Evolutionary conservation across 2,113 vertebrate species (phyloP).

Genomic region (Oryzias woworae): DNA sequence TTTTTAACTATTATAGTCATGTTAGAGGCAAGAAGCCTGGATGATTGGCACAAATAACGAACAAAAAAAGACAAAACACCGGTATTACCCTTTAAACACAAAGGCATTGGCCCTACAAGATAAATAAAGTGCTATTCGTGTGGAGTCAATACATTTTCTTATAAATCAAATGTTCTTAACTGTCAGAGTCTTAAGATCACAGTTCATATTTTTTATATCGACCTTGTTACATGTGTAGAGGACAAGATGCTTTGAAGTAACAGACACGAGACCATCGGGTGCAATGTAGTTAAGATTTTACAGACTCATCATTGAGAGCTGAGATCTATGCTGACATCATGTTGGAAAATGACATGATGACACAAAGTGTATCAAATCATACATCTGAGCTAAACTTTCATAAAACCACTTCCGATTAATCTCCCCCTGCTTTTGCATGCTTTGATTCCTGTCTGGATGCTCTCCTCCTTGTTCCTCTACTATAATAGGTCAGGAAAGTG

Average conservation of each 20-base stretch:
- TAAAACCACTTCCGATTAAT: conserved; percentile 4
- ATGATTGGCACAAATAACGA: conserved; percentile 29
- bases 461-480: conserved; percentile 18
- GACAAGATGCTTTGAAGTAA: conserved; percentile 16
- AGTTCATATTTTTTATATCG: conserved; percentile 3
- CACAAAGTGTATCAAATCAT: conserved; percentile 5
- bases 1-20: background rate
- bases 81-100: conserved; percentile 17
- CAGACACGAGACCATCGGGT: conserved; percentile 18
- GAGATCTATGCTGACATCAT: background rate
- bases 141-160: conserved; percentile 6
- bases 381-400: conserved; percentile 4
- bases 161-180: background rate
- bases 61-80: background rate
- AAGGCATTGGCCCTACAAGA: conserved; percentile 27
- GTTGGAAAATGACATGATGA: conserved; percentile 9
- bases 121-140: conserved; percentile 45
- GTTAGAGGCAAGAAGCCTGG: conserved; percentile 15
- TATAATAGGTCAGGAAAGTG: conserved; percentile 94
- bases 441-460: background rate
- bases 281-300: conserved; percentile 8
- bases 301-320: conserved; percentile 8
- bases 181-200: conserved; percentile 5
- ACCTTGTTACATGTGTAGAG: conserved; percentile 13
- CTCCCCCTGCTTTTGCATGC: background rate